Evolutionary conservation across 2,113 vertebrate genomes (phyloP), one percentile per base, ranked within the genome.

Genomic region (Bubo bubo): DNA sequence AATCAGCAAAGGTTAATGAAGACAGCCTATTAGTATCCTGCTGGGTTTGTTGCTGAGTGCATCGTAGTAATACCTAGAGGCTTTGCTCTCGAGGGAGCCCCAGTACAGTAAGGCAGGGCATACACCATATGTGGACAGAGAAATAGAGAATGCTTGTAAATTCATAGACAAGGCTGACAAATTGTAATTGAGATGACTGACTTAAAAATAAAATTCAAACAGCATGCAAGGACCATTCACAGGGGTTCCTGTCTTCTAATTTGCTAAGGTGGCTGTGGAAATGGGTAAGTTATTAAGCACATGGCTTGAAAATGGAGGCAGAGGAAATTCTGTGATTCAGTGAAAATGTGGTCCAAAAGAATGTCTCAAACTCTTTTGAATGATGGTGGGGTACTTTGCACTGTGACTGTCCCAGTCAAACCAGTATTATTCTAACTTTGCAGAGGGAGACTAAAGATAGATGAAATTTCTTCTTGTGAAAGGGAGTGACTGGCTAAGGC

Each of bases 1-100:
- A 13, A 56, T 92, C 88, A 82, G 45, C 74, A 94, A 82, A 94
- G 74, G 73, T 90, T 92, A 94, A 95, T 93, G 90, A 85, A 90
- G 87, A 53, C 62, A 94, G 85, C 39, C 70, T 72, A 56, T 93
- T 93, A 92, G 32, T n/a, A 66, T 62, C 85, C 74, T 90, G 79
- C 82, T 88, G 87, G 37, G 81, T 91, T 94, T 94, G 81, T 56
- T 94, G 77, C 81, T 80, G 63, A 83, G 72, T 68, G 88, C 53
- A 7, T 17, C 56, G 49, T 43, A 30, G 62, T 34, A 55, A 27
- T 49, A 59, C 72, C 64, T 27, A 13, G 47, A 91, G 80, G 68
- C 80, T 76, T 91, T 77, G 37, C 39, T 92, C 14, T 77, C 64
- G 43, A 30, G 68, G 76, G 72, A 92, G n/a, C 10, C 4, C 7